These are phyloP conservation scores for Manacus vitellinus DNA, from an alignment of 2,113 vertebrate species.

Conservation along the genomic window DNA sequence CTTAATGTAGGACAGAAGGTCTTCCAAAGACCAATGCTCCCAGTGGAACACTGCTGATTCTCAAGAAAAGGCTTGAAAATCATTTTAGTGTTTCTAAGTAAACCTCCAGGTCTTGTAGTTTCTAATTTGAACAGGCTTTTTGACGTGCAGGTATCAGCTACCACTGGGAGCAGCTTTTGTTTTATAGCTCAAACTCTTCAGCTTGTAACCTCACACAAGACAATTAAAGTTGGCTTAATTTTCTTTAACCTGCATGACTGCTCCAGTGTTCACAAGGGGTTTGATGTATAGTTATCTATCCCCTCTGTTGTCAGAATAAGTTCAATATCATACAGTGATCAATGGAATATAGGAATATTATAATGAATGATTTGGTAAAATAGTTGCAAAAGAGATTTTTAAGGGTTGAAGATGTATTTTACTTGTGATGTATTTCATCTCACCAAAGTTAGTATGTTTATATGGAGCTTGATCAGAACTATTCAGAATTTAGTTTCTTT, in stretches of 20 bases:
- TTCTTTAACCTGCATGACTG: not conserved
- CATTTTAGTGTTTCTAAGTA: constrained; percentile 9
- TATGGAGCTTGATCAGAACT: not conserved
- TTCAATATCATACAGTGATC: not conserved
- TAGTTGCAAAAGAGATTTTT: not conserved
- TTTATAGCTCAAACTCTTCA: not conserved
- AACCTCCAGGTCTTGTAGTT: not conserved
- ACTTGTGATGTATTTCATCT: not conserved
- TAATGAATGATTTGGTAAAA: not conserved
- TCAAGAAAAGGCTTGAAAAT: constrained; percentile 22
- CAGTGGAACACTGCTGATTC: constrained; percentile 19
- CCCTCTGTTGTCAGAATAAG: not conserved
- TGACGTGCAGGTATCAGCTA: not conserved
- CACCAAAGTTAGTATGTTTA: not conserved
- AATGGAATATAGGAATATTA: not conserved
- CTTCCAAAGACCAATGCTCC: not conserved
- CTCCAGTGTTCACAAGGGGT: not conserved
- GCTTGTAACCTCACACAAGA: not conserved
- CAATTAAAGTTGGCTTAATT: not conserved
- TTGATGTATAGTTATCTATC: not conserved
- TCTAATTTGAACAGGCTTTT: constrained; percentile 52
- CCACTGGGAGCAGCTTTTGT: not conserved
- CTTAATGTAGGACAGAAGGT: constrained; percentile 53
- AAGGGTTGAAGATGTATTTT: not conserved
- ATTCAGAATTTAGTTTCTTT: not conserved